phyloP scores from a whole-genome alignment of 2,113 vertebrate genomes.

The Rattus rattus region DNA sequence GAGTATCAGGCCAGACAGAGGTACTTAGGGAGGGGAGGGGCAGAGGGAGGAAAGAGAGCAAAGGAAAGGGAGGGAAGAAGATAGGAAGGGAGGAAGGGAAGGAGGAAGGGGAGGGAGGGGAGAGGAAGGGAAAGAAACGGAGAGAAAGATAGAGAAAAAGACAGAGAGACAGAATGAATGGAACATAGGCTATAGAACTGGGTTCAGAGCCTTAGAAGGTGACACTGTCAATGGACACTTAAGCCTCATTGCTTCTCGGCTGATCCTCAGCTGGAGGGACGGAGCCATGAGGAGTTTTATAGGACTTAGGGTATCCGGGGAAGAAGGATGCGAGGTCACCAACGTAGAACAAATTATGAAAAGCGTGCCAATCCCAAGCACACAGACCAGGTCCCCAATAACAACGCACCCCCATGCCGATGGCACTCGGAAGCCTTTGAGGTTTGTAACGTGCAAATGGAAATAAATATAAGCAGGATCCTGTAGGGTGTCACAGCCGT shows the following conservation, averaged over 20 bases:
- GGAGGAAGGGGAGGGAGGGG: no score
- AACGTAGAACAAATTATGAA: background rate
- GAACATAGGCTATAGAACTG: background rate
- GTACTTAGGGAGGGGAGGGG: background rate
- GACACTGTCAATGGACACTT: background rate
- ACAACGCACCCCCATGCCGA: background rate
- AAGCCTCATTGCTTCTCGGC: background rate
- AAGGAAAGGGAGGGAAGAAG: no score
- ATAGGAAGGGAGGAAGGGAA: no score
- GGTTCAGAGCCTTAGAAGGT: background rate
- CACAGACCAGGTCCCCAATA: background rate
- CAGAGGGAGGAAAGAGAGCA: background rate
- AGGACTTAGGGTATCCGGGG: background rate
- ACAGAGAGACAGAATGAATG: no score
- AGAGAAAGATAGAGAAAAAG: no score
- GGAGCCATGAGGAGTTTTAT: background rate
- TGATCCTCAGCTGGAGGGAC: background rate
- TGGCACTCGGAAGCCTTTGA: background rate
- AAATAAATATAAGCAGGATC: background rate
- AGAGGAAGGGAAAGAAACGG: background rate
- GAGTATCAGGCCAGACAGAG: background rate
- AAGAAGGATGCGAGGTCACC: background rate
- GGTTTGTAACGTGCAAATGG: background rate
- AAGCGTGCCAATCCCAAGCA: background rate
- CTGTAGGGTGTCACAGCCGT: background rate